A percentile compares a stretch with the other conserved stretches of the same genome.
phyloP scores from a whole-genome alignment of 2,888 invertebrate species.

The Ecdyonurus torrentis region DNA sequence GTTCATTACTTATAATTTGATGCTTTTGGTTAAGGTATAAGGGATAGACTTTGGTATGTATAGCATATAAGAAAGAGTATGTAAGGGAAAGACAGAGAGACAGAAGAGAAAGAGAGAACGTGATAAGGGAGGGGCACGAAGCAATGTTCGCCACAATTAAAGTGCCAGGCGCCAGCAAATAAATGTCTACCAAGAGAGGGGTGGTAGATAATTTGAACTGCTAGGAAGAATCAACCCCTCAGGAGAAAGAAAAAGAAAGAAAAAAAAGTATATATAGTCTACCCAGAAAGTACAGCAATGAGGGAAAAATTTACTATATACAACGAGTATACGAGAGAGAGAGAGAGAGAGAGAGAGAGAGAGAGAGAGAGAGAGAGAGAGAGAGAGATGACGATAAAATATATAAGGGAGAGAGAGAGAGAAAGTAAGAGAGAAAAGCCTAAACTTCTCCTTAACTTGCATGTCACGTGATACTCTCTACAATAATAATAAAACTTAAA shows the following conservation, averaged over 20 bases:
- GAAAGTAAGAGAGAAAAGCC: background rate
- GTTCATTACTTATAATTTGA: too few species aligned
- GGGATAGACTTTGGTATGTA: too few species aligned
- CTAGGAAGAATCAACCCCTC: background rate
- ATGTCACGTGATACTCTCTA: background rate
- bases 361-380: too few species aligned
- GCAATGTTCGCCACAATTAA: background rate
- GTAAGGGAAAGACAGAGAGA: background rate
- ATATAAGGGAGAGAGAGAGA: too few species aligned
- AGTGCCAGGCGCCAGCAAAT: background rate
- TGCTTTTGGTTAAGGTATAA: too few species aligned
- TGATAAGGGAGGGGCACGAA: background rate
- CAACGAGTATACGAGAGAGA: too few species aligned
- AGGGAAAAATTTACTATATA: background rate
- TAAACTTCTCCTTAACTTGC: background rate
- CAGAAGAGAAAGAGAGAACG: background rate
- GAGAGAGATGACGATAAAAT: too few species aligned
- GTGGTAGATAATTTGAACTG: background rate
- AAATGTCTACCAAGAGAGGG: background rate
- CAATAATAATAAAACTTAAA: background rate
- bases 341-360: too few species aligned
- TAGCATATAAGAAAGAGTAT: too few species aligned
- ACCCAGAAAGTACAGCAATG: too few species aligned
- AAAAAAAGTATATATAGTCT: too few species aligned
- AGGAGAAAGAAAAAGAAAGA: too few species aligned